These are phyloP conservation scores for Hydractinia symbiolongicarpus DNA, from an alignment of 30 jellyfish, hydroid and myxozoan genomes.

Conservation along the genomic window DNA sequence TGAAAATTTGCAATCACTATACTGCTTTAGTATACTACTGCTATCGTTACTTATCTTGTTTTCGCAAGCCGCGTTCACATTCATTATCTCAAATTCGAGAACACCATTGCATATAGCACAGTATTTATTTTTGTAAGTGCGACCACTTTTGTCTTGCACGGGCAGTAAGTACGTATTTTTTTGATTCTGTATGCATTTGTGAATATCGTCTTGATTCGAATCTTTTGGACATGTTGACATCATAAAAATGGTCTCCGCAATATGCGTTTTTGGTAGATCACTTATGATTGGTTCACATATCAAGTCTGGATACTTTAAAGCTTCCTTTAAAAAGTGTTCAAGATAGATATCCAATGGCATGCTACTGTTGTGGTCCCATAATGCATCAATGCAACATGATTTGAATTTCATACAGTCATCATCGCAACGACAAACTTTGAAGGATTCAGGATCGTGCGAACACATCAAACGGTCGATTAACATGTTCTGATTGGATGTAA, in stretches of 20 bases:
- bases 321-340: neutral
- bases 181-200: neutral
- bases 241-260: neutral
- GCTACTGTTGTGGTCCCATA: neutral
- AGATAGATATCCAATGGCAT: neutral
- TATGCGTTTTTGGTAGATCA: neutral
- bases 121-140: slow-evolving; percentile 1
- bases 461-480: neutral
- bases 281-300: neutral
- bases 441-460: neutral
- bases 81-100: neutral
- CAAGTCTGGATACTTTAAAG: neutral
- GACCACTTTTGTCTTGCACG: neutral
- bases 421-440: neutral
- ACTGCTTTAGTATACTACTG: neutral
- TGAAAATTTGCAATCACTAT: neutral
- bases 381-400: neutral
- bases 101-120: neutral
- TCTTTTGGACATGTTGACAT: neutral
- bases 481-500: too few species aligned
- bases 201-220: neutral
- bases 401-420: neutral
- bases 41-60: neutral
- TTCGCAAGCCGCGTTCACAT: neutral
- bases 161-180: neutral